phyloP scores from a whole-genome alignment of 2,113 vertebrate genomes.

The Charina bottae region DNA sequence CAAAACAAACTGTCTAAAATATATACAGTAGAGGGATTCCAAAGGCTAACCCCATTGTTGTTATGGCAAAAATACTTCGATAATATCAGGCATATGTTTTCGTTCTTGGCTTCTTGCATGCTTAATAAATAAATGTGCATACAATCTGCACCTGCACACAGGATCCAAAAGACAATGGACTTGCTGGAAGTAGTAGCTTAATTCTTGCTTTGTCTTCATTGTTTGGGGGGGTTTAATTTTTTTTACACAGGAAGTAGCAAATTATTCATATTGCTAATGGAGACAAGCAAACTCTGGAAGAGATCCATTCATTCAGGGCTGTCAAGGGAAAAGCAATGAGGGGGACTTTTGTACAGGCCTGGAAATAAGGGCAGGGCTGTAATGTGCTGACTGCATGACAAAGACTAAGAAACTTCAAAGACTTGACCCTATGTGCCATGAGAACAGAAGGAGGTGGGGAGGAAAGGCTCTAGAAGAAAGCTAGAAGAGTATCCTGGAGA shows the following conservation, averaged over 20 bases:
- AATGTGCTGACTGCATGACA: background rate
- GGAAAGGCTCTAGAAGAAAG: background rate
- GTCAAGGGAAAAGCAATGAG: background rate
- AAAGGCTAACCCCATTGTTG: slow-evolving; percentile 43
- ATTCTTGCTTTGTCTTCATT: background rate
- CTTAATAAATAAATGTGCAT: slow-evolving; percentile 47
- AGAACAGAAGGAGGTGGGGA: background rate
- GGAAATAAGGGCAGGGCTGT: background rate
- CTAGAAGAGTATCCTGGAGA: background rate
- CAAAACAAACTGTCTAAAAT: slow-evolving; percentile 39
- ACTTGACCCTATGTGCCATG: background rate
- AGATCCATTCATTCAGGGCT: background rate
- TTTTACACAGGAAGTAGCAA: slow-evolving; percentile 42
- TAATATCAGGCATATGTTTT: slow-evolving; percentile 43
- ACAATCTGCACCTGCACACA: background rate
- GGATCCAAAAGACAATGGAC: slow-evolving; percentile 25
- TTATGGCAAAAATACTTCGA: slow-evolving; percentile 46
- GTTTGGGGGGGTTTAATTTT: background rate
- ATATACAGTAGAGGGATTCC: background rate
- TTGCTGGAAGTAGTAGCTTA: slow-evolving; percentile 8
- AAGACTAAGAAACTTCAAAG: slow-evolving; percentile 19
- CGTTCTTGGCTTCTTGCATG: slow-evolving; percentile 44
- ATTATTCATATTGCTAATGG: background rate
- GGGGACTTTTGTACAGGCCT: slow-evolving; percentile 2
- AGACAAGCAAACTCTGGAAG: slow-evolving; percentile 5